Evolutionary conservation across 2,888 invertebrate genomes (phyloP).

Genomic region (Drosophila parthenogenetica): DNA sequence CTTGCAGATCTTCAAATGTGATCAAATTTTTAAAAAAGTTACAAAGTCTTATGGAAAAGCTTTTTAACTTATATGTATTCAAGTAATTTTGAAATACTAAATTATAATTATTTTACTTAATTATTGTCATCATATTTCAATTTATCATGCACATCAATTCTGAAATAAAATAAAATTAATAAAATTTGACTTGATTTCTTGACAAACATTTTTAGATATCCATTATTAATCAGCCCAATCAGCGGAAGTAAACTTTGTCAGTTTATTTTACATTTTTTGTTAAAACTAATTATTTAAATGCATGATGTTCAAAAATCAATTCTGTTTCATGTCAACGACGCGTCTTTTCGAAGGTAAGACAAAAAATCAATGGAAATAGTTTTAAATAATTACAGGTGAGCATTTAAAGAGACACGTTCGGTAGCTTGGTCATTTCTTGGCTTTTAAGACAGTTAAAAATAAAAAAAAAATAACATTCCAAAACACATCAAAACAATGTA

Average conservation of each 20-base stretch:
- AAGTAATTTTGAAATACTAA: too few species aligned
- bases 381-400: constrained; percentile 56
- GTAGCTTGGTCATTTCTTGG: constrained; percentile 13
- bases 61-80: too few species aligned
- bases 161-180: constrained; percentile 6
- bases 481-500: too few species aligned
- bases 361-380: constrained; percentile 27
- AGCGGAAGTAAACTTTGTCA: constrained; percentile 45
- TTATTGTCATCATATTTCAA: background rate
- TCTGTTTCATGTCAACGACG: constrained; percentile 46
- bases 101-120: background rate
- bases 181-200: background rate
- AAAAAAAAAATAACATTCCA: too few species aligned
- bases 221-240: constrained; percentile 56
- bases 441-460: background rate
- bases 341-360: constrained; percentile 56
- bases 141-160: background rate
- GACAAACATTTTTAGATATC: constrained; percentile 1
- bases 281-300: constrained; percentile 22
- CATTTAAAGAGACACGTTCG: constrained; percentile 30
- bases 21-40: too few species aligned
- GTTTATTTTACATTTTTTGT: constrained; percentile 16
- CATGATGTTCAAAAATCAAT: constrained; percentile 15
- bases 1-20: too few species aligned
- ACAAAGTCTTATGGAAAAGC: too few species aligned